Evolutionary conservation across 2,888 invertebrate species (phyloP).

Genomic region (Mesodorylaimus sp.): DNA sequence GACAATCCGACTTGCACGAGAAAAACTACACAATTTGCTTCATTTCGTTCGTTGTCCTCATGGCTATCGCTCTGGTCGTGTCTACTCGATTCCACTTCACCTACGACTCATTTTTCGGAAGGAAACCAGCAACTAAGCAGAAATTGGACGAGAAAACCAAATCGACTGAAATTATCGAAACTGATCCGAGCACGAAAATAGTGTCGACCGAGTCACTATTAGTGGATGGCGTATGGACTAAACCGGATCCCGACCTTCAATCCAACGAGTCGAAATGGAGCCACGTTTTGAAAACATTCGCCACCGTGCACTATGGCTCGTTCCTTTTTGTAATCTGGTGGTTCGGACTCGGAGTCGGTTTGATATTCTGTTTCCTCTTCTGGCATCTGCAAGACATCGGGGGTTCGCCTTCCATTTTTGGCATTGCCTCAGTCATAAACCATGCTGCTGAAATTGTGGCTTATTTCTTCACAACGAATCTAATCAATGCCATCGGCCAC

Average conservation of each 20-base stretch:
- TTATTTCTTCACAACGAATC: constrained; percentile 87
- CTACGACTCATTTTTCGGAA: too few species aligned
- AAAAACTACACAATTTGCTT: constrained; percentile 98
- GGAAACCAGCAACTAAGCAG: too few species aligned
- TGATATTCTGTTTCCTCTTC: constrained; percentile 95
- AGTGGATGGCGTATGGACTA: too few species aligned
- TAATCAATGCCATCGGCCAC: constrained; percentile 82
- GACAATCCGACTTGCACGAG: constrained; percentile 58
- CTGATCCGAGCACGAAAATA: too few species aligned
- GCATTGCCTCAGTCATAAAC: constrained; percentile 92
- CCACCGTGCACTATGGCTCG: constrained; percentile 67
- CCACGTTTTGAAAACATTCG: constrained; percentile 54
- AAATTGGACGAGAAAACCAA: too few species aligned
- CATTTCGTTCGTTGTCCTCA: constrained; percentile 84
- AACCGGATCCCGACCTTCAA: too few species aligned
- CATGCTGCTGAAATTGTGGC: constrained; percentile 96
- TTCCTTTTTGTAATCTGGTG: constrained; percentile 93
- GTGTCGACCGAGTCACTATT: too few species aligned
- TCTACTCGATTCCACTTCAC: not conserved
- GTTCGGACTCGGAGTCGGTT: constrained; percentile 96
- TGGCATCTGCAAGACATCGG: constrained; percentile 63
- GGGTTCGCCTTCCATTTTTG: constrained; percentile 88
- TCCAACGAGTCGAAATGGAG: constrained; percentile 4
- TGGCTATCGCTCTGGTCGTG: constrained; percentile 77
- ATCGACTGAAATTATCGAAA: too few species aligned